Base-by-base conservation (phyloP, 2,113 vertebrate species). In the Bostrychus sinensis region DNA sequence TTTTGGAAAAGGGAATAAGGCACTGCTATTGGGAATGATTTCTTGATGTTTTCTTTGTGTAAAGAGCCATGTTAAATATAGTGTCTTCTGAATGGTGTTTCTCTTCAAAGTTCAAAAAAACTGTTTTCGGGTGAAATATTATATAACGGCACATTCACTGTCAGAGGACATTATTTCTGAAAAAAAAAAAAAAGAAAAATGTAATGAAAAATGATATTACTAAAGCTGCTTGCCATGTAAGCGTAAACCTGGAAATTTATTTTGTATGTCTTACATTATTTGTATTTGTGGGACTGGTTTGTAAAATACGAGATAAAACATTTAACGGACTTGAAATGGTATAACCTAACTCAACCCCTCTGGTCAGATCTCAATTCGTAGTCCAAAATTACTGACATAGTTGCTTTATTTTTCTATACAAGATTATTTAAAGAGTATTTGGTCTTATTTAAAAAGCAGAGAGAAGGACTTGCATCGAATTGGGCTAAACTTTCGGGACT, bases 241-340 rank as follows among this genome's bases (percentile, higher is more conserved):
- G 97, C 97, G 95, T 95, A 93, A 51, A 86, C 90, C 93, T 94
- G 93, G 94, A 95, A 51, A 84, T 96, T 94, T 98, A 98, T 96
- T 99, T 98, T 97, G 94, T 97, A 98, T 96, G 90, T 91, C 88
- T 86, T 85, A 87, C 92, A 94, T 95, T 96, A 95, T 98, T 98
- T 95, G 95, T 98, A 98, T 96, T 93, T 94, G 96, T 98, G 95
- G 94, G 96, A 94, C 95, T 95, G 94, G 94, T 98, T 98, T 99
- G 95, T 98, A 96, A 96, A 97, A 89, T 90, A 91, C 89, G 89
- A 88, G 76, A 64, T 86, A 84, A 86, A 56, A 83, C 78, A 81
- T 69, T 42, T 55, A 62, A 76, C 80, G 75, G 57, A 67, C 81
- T 76, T 86, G 46, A 70, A 81, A 79, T 59, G 56, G 76, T 80